Evolutionary conservation across 2,888 invertebrate genomes (phyloP).

Genomic region (Eristalis intricaria): DNA sequence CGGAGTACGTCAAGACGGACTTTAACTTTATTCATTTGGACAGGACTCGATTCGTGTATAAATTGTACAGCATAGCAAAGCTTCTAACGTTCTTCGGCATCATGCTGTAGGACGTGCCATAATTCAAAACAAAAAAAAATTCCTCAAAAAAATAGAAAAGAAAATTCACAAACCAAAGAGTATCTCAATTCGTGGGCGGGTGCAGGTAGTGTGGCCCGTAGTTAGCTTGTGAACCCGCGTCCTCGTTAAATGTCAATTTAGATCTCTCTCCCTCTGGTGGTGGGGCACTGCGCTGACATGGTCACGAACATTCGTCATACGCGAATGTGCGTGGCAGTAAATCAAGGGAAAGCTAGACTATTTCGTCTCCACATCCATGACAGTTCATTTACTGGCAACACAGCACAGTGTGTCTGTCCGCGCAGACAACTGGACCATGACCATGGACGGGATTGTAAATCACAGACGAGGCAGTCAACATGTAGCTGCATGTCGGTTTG

Average conservation of each 20-base stretch:
- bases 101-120: slow-evolving; percentile 75
- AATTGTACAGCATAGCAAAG: slow-evolving; percentile 81
- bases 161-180: background rate
- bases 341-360: slow-evolving; percentile 57
- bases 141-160: background rate
- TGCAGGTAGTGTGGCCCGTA: background rate
- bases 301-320: slow-evolving; percentile 58
- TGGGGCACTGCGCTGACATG: slow-evolving; percentile 29
- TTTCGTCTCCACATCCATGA: slow-evolving; percentile 48
- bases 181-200: slow-evolving; percentile 30
- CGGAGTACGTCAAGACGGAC: slow-evolving; percentile 80
- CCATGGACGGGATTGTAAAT: slow-evolving; percentile 66
- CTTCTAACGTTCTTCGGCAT: slow-evolving; percentile 80
- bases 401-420: slow-evolving; percentile 30
- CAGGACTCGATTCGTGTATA: slow-evolving; percentile 81
- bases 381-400: slow-evolving; percentile 59
- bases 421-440: slow-evolving; percentile 85
- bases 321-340: slow-evolving; percentile 66
- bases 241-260: background rate
- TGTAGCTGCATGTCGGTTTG: slow-evolving; percentile 52
- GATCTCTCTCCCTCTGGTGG: background rate
- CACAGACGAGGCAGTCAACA: slow-evolving; percentile 65
- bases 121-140: background rate
- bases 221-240: background rate
- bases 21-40: slow-evolving; percentile 80